Conservation (phyloP, 2,888 invertebrate species). For the Nomada lathburiana region DNA sequence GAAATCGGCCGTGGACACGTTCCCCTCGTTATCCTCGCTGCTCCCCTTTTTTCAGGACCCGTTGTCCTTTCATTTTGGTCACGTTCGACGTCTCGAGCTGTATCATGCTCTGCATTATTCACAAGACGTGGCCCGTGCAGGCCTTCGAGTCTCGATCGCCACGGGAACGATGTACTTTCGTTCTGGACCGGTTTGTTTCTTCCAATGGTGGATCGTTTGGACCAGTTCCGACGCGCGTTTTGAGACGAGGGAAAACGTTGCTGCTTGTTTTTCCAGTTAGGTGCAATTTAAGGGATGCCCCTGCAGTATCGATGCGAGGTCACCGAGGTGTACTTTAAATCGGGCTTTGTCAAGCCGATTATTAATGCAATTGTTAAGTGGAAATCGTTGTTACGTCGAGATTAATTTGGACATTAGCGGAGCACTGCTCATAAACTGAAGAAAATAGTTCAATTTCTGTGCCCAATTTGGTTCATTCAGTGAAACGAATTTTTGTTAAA, state of each 20-base stretch:
- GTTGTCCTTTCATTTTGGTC: slow-evolving; percentile 69
- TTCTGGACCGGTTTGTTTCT: slow-evolving; percentile 10
- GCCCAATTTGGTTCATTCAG: too few species aligned
- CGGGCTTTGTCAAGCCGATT: too few species aligned
- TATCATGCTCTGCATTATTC: slow-evolving; percentile 61
- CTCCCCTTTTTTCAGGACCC: slow-evolving; percentile 30
- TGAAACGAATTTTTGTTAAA: too few species aligned
- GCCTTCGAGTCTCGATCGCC: slow-evolving; percentile 33
- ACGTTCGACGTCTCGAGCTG: slow-evolving; percentile 67
- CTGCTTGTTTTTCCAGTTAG: too few species aligned
- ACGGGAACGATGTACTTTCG: slow-evolving; percentile 3
- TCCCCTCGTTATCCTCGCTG: slow-evolving; percentile 52
- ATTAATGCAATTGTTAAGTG: too few species aligned
- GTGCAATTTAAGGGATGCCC: too few species aligned
- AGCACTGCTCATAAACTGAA: too few species aligned
- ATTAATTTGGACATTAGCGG: too few species aligned
- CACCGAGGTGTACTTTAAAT: too few species aligned
- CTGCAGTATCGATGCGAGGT: too few species aligned
- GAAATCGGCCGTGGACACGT: slow-evolving; percentile 59
- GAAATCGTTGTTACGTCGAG: too few species aligned
- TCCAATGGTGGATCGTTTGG: background rate
- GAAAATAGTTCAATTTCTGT: too few species aligned
- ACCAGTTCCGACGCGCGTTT: background rate
- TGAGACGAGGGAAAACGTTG: background rate
- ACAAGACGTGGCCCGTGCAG: slow-evolving; percentile 45